Percentiles rank a stretch among this genome's conserved stretches.
These are phyloP conservation scores for Cephonodes hylas DNA, from an alignment of 2,888 invertebrate species.

Conservation along the genomic window DNA sequence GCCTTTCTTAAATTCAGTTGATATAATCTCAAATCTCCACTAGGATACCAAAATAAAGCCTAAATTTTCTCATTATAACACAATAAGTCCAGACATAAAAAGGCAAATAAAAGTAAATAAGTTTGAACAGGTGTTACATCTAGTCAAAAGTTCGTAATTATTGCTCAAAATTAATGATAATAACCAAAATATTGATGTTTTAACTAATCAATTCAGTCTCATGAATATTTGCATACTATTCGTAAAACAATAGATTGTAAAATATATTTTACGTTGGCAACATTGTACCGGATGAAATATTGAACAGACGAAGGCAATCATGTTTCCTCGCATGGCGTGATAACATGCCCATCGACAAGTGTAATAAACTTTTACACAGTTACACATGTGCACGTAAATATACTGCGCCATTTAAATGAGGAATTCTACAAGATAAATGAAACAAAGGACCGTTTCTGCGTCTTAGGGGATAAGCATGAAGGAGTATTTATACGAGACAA, in stretches of 20 bases:
- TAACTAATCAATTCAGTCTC: too few species aligned
- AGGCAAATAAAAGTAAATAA: too few species aligned
- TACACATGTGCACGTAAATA: neutral
- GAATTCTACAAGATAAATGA: neutral
- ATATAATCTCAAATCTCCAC: too few species aligned
- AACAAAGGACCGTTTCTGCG: neutral
- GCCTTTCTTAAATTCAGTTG: too few species aligned
- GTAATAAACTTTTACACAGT: neutral
- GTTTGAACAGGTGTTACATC: too few species aligned
- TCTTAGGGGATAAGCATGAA: neutral
- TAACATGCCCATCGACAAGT: neutral
- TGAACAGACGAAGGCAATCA: neutral
- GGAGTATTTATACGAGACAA: neutral
- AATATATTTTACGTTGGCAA: neutral
- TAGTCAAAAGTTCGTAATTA: too few species aligned
- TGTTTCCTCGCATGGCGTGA: constrained; percentile 1
- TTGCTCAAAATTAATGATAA: too few species aligned
- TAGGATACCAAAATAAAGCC: too few species aligned
- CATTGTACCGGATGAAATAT: neutral
- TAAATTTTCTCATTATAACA: too few species aligned
- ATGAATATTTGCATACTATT: too few species aligned
- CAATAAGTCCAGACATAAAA: too few species aligned
- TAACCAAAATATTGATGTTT: too few species aligned
- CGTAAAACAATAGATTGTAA: neutral
- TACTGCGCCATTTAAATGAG: neutral